Evolutionary conservation across 2,797 vertebrate species (phyloP).

Genomic region (Myiothlypis chrysogaster): DNA sequence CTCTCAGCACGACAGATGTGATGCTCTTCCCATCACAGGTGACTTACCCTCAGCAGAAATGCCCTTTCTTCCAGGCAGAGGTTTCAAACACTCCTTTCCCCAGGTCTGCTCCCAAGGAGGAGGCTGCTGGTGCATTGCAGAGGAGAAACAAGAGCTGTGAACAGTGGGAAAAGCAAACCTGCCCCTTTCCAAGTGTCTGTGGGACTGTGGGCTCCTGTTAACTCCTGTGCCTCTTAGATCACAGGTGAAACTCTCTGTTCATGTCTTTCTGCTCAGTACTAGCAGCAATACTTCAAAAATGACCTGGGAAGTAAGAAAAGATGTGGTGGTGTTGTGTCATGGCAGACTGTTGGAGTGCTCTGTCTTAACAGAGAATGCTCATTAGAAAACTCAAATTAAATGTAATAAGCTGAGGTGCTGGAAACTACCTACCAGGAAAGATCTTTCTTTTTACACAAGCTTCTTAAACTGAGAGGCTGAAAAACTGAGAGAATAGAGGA

Average conservation of each 20-base stretch:
- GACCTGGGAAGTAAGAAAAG: background rate
- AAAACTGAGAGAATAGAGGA: background rate
- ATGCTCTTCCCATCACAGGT: background rate
- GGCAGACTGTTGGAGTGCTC: background rate
- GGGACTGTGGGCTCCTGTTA: background rate
- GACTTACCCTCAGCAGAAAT: background rate
- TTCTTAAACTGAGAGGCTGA: background rate
- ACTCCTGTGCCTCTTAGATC: background rate
- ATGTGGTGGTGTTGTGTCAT: background rate
- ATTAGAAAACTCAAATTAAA: background rate
- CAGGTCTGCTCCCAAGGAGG: accelerated
- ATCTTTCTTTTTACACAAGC: background rate
- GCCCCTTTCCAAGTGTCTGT: background rate
- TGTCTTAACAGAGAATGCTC: background rate
- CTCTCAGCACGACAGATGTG: background rate
- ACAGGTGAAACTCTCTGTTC: background rate
- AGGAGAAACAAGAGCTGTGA: accelerated
- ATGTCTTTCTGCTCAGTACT: background rate
- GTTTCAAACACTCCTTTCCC: background rate
- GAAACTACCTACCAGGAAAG: background rate
- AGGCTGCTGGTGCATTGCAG: background rate
- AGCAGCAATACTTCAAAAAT: background rate
- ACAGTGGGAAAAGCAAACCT: background rate
- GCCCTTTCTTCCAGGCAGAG: background rate
- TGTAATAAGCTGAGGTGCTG: background rate